Conservation (phyloP, 1,140 invertebrate species). For the Scaptomyza graminum region DNA sequence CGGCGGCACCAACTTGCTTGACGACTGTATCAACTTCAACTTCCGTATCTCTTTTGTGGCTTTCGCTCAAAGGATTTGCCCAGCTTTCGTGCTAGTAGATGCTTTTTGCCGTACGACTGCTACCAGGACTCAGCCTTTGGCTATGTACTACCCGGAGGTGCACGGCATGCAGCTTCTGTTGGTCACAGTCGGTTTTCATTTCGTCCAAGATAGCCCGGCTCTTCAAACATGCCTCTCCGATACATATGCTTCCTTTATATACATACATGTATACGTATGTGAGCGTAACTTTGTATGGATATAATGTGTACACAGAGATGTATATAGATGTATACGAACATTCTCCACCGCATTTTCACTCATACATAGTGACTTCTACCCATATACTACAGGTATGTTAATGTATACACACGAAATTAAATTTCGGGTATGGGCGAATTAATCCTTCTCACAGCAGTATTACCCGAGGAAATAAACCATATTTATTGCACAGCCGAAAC, state of each 20-base stretch:
- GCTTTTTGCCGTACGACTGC: constrained; percentile 75
- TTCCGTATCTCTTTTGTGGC: constrained; percentile 83
- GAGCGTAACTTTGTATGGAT: constrained; percentile 38
- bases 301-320: constrained; percentile 43
- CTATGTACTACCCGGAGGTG: constrained; percentile 84
- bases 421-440: constrained; percentile 54
- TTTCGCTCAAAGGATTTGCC: constrained; percentile 78
- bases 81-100: constrained; percentile 79
- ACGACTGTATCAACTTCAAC: constrained; percentile 77
- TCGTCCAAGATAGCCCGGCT: constrained; percentile 72
- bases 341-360: constrained; percentile 22
- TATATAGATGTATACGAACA: constrained; percentile 30
- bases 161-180: constrained; percentile 82
- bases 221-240: constrained; percentile 60
- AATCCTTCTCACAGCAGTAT: constrained; percentile 52
- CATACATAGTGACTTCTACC: constrained; percentile 19
- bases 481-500: constrained; percentile 33
- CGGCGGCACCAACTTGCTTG: constrained; percentile 59
- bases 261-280: constrained; percentile 15
- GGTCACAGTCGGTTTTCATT: constrained; percentile 62
- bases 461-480: constrained; percentile 72
- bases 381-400: constrained; percentile 32
- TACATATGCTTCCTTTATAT: constrained; percentile 50
- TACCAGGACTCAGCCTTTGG: constrained; percentile 83
- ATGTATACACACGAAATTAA: constrained; percentile 42